Conservation (phyloP, 2,113 vertebrate species). For the Anolis sagrei region DNA sequence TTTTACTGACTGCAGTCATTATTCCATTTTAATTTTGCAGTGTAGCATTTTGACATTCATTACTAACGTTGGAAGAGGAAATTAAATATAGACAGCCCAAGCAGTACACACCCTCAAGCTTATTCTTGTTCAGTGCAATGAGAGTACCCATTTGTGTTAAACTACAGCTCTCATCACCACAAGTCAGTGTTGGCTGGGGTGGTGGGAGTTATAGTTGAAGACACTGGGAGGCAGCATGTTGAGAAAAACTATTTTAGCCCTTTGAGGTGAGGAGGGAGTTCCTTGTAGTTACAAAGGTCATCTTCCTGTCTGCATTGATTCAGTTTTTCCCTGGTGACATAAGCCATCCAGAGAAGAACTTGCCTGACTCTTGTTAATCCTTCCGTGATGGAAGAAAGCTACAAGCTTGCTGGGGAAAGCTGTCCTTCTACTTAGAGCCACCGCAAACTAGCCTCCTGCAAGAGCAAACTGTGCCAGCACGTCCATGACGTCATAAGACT, state of each 20-base stretch:
- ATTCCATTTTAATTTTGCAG: not conserved
- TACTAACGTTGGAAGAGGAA: not conserved
- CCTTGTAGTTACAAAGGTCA: not conserved
- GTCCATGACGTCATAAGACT: no score
- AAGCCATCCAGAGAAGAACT: not conserved
- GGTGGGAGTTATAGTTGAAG: not conserved
- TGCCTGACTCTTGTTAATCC: not conserved
- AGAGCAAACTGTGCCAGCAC: no score
- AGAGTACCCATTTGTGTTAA: not conserved
- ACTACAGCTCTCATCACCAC: not conserved
- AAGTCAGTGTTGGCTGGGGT: not conserved
- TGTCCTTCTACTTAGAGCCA: no score
- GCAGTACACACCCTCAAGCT: not conserved
- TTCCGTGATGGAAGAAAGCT: not conserved
- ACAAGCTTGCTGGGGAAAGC: not conserved
- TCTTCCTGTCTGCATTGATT: not conserved
- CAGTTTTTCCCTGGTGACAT: not conserved
- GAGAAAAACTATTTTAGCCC: not conserved
- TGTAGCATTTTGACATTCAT: not conserved
- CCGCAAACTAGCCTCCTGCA: no score
- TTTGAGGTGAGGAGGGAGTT: not conserved
- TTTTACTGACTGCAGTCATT: not conserved
- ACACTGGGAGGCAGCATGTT: not conserved
- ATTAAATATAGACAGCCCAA: not conserved
- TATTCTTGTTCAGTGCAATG: not conserved